Base-by-base conservation (phyloP, 2,888 invertebrate species). In the Yponomeuta plumbellus region DNA sequence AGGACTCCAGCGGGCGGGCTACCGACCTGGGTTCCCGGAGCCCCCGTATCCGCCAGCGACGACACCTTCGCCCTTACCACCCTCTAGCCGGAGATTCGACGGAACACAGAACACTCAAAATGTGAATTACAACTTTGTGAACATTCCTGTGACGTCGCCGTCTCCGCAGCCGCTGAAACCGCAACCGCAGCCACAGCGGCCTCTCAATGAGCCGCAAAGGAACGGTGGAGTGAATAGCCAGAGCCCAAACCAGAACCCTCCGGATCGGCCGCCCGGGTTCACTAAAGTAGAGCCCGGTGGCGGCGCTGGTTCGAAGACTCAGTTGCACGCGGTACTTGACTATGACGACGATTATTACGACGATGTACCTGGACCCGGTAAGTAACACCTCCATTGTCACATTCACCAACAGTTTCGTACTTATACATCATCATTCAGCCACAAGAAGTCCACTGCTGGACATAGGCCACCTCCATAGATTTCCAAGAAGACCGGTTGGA, bases 301-400 rank as follows among this genome's bases (percentile, higher is more conserved):
- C 69, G 89, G 92, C 1, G 88, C 85, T 68, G 94, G 87, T 74
- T 86, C 89, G 20, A 93, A 93, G 77, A 94, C 94, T 1, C 94
- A 94, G 73, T 84, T 95, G 68, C 95, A 95, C 80, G 95, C 95
- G 4, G 93, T 95, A 23, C 88, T 95, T 65, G 95, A 95, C 79
- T 95, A 95, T 75, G 94, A 95, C 73, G 92, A 92, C 61, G 80
- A 86, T 61, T 93, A 94, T 74, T 94, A 94, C 68, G 94, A 94
- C 72, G 94, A 94, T 69, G 91, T 92, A 71, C 92, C 93, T 70
- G 92, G 91, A 61, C 84, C 88, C 74, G 86, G 90, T 90, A 76
- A 80, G 72, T 44, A 52, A 39, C 11, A 39, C 39, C 39, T 11
- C 39, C n/a, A n/a, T n/a, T n/a, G n/a, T n/a, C n/a, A n/a, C n/a